phyloP scores from a whole-genome alignment of 2,113 vertebrate species.

The Hyperopisus bebe region DNA sequence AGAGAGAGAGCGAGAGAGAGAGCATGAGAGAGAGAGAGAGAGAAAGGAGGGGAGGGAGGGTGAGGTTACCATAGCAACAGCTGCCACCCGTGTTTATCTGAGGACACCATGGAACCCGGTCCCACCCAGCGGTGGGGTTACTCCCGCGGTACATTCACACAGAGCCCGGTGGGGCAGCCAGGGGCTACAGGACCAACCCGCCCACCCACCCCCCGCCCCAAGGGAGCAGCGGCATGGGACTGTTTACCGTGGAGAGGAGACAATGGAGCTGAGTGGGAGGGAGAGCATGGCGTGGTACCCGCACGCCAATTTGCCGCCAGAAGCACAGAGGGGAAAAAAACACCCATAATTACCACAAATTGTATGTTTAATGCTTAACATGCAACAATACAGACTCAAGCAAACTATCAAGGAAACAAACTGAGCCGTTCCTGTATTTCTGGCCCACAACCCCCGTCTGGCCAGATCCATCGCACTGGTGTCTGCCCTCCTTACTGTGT shows the following conservation, averaged over 20 bases:
- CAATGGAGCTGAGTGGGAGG: neutral
- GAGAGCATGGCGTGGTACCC: neutral
- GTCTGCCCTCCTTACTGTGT: neutral
- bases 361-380: neutral
- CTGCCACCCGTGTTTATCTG: slow-evolving; percentile 83
- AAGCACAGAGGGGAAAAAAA: too few species aligned
- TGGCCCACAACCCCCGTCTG: neutral
- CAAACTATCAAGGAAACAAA: neutral
- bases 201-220: neutral
- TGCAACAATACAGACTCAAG: neutral
- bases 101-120: slow-evolving; percentile 62
- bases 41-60: slow-evolving; percentile 26
- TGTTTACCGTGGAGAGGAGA: neutral
- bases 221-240: neutral
- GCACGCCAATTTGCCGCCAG: too few species aligned
- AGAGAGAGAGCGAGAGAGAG: slow-evolving; percentile 20
- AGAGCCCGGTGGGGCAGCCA: neutral
- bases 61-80: slow-evolving; percentile 77
- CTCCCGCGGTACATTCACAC: neutral
- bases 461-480: slow-evolving; percentile 21
- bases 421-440: neutral
- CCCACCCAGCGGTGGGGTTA: slow-evolving; percentile 49
- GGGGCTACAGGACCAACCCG: neutral
- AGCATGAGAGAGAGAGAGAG: slow-evolving; percentile 26
- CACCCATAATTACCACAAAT: neutral